Evolutionary conservation across 2,113 vertebrate species (phyloP), one percentile per base, ranked within the genome.

Genomic region (Calyptomena viridis): DNA sequence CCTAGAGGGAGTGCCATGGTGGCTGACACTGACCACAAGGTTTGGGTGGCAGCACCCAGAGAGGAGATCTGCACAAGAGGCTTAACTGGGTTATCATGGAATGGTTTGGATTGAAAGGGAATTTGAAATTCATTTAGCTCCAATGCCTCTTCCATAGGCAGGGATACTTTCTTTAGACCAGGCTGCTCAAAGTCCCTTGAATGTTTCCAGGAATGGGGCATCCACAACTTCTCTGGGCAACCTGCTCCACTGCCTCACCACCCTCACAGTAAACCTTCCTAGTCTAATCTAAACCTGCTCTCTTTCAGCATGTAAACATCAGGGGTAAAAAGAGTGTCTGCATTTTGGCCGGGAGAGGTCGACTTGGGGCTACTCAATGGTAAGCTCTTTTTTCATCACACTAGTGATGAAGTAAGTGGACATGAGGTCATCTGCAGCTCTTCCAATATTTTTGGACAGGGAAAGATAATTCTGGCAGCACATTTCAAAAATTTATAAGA

Each of bases 1-100:
- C 14, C 10, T 25, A 6, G 11, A 7, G 37, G 39, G 8, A 17
- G 8, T 5, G 11, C 14, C 0, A 2, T 24, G 8, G 8, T 30
- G 50, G 35, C 68, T 79, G 52, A n/a, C 50, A 19, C 14, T 35
- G 74, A 56, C 12, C 27, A 42, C 2, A 3, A 27, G 44, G 20
- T 49, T 64, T 60, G 14, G 9, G 17, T 20, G 20, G 14, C 30
- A 69, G 39, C 40, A 20, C 18, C 22, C n/a, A 82, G 46, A 83
- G 33, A 87, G 46, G n/a, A 77, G 23, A 84, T 31, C 4, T 35
- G 44, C 15, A 39, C 35, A 20, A 30, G 14, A 67, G 44, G 2
- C 5, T 83, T 50, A 67, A 33, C 14, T 40, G 37, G 13, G 8
- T 25, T 47, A 25, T 2, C 39, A 33, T 3, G 23, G 14, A 37